Evolutionary conservation across 2,797 vertebrate genomes (phyloP).

Genomic region (Mormyrus hasselquistii): DNA sequence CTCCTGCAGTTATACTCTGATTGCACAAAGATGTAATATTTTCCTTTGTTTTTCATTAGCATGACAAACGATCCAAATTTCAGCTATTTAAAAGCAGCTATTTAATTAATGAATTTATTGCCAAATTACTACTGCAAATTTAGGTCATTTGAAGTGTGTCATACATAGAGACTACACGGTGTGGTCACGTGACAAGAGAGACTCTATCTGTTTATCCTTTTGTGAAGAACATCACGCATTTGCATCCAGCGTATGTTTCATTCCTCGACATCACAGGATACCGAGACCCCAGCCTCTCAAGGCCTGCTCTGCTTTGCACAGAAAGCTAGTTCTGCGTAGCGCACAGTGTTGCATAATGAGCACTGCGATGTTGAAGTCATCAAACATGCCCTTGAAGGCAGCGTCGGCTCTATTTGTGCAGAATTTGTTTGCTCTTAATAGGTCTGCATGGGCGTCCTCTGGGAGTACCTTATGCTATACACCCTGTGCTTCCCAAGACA

Average conservation of each 20-base stretch:
- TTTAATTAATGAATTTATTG: constrained; percentile 9
- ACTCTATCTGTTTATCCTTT: background rate
- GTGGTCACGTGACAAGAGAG: background rate
- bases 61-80: background rate
- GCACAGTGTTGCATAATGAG: constrained; percentile 12
- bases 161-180: background rate
- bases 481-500: background rate
- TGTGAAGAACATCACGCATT: background rate
- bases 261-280: background rate
- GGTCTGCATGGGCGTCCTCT: background rate
- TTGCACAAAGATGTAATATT: background rate
- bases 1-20: background rate
- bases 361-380: constrained; percentile 1
- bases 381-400: constrained; percentile 11
- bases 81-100: background rate
- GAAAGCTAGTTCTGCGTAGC: background rate
- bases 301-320: background rate
- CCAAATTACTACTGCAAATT: background rate
- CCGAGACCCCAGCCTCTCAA: background rate
- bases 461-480: background rate
- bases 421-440: constrained; percentile 10
- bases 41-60: background rate
- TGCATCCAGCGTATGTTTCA: background rate
- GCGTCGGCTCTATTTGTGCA: background rate
- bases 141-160: background rate